These are phyloP conservation scores for Gnathonemus longibarbis DNA, from an alignment of 2,113 vertebrate genomes.

Conservation along the genomic window DNA sequence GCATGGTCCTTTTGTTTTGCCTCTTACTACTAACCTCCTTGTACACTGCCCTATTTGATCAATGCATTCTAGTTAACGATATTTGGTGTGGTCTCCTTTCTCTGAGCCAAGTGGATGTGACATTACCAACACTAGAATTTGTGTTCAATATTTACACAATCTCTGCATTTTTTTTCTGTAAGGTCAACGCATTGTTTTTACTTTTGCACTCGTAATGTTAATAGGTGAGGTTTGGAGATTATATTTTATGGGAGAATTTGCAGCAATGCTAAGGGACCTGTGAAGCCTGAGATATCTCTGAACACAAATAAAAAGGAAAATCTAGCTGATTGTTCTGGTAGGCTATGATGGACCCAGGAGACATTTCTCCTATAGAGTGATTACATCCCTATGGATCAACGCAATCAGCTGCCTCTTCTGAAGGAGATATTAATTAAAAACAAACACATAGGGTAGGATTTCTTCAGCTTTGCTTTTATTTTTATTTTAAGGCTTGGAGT, in stretches of 20 bases:
- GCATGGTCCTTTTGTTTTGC: no score
- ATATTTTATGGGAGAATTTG: constrained; percentile 4
- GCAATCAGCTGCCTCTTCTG: not conserved
- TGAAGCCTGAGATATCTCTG: constrained; percentile 3
- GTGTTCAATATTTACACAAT: not conserved
- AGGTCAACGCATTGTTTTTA: not conserved
- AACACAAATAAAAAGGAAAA: constrained; percentile 4
- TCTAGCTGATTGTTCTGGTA: constrained; percentile 9
- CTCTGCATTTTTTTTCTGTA: not conserved
- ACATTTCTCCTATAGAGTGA: not conserved
- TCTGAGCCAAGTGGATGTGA: no score
- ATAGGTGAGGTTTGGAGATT: not conserved
- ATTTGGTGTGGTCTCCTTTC: no score
- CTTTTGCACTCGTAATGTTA: not conserved
- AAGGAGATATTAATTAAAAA: not conserved
- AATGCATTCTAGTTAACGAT: no score
- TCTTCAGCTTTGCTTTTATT: not conserved
- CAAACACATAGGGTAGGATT: not conserved
- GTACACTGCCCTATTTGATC: no score
- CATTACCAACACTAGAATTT: not conserved
- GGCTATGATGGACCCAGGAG: not conserved
- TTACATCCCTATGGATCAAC: not conserved
- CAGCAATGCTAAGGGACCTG: constrained; percentile 7
- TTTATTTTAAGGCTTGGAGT: constrained; percentile 2
- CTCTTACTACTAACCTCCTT: no score